Evolutionary conservation across 2,797 vertebrate species (phyloP).

Genomic region (Crypturellus tataupa): DNA sequence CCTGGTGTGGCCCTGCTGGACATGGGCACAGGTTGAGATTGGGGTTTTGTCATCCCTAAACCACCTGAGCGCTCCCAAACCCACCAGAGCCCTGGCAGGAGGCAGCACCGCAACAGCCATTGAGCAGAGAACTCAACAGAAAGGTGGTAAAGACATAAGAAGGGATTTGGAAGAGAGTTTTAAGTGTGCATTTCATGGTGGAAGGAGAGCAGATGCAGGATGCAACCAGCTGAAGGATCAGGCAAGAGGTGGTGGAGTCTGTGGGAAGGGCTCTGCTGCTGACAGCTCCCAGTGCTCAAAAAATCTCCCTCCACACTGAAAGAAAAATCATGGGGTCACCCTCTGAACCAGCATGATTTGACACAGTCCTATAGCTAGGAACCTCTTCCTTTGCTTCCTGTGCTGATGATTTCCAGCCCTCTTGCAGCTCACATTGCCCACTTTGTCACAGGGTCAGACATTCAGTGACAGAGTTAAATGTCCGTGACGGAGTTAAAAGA

Average conservation of each 20-base stretch:
- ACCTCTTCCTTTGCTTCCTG: not conserved
- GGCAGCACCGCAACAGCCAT: not conserved
- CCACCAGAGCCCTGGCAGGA: not conserved
- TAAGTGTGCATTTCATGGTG: slow-evolving; percentile 20
- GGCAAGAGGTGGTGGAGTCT: not conserved
- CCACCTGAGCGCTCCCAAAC: not conserved
- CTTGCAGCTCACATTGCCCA: not conserved
- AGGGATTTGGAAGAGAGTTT: slow-evolving; percentile 55
- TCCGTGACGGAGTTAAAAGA: slow-evolving; percentile 16
- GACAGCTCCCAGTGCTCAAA: not conserved
- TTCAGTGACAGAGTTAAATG: not conserved
- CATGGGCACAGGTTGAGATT: not conserved
- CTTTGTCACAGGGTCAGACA: not conserved
- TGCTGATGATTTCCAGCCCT: not conserved
- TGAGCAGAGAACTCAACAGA: slow-evolving; percentile 5
- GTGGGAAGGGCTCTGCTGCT: not conserved
- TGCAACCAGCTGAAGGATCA: not conserved
- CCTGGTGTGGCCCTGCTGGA: accelerated
- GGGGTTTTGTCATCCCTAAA: not conserved
- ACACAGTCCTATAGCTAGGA: not conserved
- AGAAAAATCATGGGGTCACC: accelerated
- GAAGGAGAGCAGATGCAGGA: not conserved
- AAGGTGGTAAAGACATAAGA: slow-evolving; percentile 63
- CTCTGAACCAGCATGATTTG: not conserved
- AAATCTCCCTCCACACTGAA: not conserved